These are phyloP conservation scores for Heteromurus nitidus DNA, from an alignment of 2,888 invertebrate species.

Conservation along the genomic window DNA sequence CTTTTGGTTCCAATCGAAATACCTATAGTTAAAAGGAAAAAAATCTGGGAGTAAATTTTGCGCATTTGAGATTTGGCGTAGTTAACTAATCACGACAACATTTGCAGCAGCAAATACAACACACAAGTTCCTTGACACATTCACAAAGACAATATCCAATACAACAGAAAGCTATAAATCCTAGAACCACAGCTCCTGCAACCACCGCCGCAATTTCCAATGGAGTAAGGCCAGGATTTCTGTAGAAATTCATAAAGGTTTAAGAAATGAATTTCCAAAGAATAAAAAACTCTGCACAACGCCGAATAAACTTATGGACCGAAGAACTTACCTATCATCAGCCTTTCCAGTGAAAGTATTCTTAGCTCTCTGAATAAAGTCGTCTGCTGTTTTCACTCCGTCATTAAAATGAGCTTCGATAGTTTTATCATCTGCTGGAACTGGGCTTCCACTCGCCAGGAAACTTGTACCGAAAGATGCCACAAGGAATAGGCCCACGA, in stretches of 20 bases:
- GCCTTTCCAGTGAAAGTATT: conserved; percentile 62
- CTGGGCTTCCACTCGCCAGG: conserved; percentile 41
- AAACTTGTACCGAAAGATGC: conserved; percentile 34
- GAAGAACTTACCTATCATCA: conserved; percentile 59
- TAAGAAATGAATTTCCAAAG: not conserved
- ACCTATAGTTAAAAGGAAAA: too few relatives aligned
- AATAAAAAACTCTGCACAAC: not conserved
- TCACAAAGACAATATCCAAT: conserved; percentile 72
- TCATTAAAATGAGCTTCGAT: conserved; percentile 30
- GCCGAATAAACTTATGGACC: not conserved
- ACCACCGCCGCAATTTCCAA: conserved; percentile 64
- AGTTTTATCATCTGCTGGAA: conserved; percentile 32
- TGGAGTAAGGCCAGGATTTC: conserved; percentile 49
- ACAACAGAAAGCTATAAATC: conserved; percentile 68
- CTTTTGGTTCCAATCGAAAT: too few relatives aligned
- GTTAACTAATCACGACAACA: conserved; percentile 60
- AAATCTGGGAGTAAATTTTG: not conserved
- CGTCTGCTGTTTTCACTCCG: conserved; percentile 43
- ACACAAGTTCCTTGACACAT: conserved; percentile 73
- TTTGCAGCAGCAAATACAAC: conserved; percentile 74
- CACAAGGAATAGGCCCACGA: conserved; percentile 40
- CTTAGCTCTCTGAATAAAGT: conserved; percentile 59
- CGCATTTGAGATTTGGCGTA: not conserved
- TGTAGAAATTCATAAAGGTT: not conserved
- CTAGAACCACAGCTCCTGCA: conserved; percentile 61